Evolutionary conservation across 2,888 invertebrate genomes (phyloP).

Genomic region (Buathra laborator): DNA sequence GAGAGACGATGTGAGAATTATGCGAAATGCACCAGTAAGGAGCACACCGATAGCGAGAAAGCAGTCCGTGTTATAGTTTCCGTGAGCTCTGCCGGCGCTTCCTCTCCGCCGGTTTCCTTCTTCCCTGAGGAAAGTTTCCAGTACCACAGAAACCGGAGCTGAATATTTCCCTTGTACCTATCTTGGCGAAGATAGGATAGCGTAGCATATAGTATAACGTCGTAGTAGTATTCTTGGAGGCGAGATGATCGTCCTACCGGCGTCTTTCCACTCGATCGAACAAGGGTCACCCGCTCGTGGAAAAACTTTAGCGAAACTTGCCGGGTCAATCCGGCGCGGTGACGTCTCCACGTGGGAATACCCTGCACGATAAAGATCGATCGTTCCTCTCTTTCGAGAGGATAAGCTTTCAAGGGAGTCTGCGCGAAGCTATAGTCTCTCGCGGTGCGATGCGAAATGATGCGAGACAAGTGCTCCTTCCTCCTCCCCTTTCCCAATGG

Average conservation of each 20-base stretch:
- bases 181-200: neutral
- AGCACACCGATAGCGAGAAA: neutral
- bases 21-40: constrained; percentile 31
- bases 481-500: neutral
- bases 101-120: constrained; percentile 49
- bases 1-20: constrained; percentile 44
- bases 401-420: constrained; percentile 49
- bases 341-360: constrained; percentile 64
- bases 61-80: constrained; percentile 27
- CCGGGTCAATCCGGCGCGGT: constrained; percentile 66
- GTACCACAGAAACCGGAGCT: constrained; percentile 64
- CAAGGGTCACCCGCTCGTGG: constrained; percentile 65
- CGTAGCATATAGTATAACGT: constrained; percentile 6
- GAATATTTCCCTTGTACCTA: constrained; percentile 74
- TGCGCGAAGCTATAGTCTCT: constrained; percentile 13
- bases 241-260: constrained; percentile 60
- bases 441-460: constrained; percentile 47
- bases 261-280: constrained; percentile 69
- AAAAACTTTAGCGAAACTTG: constrained; percentile 68
- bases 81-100: constrained; percentile 30
- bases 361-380: constrained; percentile 67
- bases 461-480: constrained; percentile 47
- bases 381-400: constrained; percentile 62
- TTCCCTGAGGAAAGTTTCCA: constrained; percentile 73
- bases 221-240: constrained; percentile 45